Base-by-base conservation (phyloP, 2,113 vertebrate species). In the Himantopus leucocephalus region DNA sequence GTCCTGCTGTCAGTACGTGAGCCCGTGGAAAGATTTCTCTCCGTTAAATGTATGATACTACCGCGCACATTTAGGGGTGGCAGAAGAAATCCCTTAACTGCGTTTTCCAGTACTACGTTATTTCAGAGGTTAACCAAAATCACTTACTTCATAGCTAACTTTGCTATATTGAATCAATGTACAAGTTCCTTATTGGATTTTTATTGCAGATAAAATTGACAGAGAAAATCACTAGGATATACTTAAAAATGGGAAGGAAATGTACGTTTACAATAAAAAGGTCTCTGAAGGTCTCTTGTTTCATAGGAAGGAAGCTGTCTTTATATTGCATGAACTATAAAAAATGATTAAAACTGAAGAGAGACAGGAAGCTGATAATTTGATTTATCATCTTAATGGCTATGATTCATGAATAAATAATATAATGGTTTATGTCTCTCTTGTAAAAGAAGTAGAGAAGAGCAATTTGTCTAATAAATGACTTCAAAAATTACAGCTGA, bases 231-330 rank as follows among this genome's bases (percentile, higher is more conserved):
- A 64, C 79, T 59, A 8, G 94, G 97, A 97, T 93, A 94, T 88
- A 94, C 91, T 97, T 95, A 93, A 95, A 97, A 97, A 97, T 97
- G 87, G 96, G 98, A 97, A 98, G 96, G 97, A 98, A 96, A 96
- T 97, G 80, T 96, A 76, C 94, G 73, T 96, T 98, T 95, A 50
- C 96, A 97, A 91, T 97, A 97, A 94, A 97, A 96, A 97, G 96
- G 97, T 97, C 95, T 97, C 84, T 98, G 97, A 98, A 97, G 96
- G 93, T 97, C 97, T 95, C 94, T 92, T 91, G 88, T 97, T 97
- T 98, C 95, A 98, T 96, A 98, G 98, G 98, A 99, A 98, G 98
- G 98, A 98, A 98, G 97, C 96, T 97, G 98, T 98, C 97, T 97
- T 98, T 98, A 94, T 97, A 98, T 98, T 98, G 98, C 95, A 85